These are phyloP conservation scores for Daboia siamensis DNA, from an alignment of 2,113 vertebrate genomes.

Conservation along the genomic window DNA sequence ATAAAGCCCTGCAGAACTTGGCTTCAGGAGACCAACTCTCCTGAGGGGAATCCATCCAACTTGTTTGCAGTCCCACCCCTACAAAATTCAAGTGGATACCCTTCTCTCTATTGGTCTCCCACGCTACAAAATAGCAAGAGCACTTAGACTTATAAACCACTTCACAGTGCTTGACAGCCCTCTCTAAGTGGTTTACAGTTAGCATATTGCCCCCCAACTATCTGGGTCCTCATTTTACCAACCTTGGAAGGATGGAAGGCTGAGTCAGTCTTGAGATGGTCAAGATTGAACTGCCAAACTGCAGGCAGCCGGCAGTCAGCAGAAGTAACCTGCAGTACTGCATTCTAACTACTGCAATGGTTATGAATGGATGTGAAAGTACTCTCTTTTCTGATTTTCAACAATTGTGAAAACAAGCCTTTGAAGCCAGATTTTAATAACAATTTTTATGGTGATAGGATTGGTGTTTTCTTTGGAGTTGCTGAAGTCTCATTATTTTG, in stretches of 20 bases:
- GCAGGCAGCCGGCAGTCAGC: no score
- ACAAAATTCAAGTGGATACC: no score
- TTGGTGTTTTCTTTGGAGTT: background rate
- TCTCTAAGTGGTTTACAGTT: no score
- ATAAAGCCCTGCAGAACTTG: background rate
- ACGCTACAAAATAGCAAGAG: background rate
- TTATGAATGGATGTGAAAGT: background rate
- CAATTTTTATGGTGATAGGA: background rate
- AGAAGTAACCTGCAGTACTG: no score
- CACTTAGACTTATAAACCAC: no score
- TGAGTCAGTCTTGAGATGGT: no score
- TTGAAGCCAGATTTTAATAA: background rate
- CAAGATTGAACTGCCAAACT: no score
- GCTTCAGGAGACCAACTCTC: background rate
- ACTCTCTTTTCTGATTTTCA: background rate
- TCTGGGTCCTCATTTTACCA: no score
- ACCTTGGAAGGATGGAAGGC: no score
- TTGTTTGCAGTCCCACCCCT: background rate
- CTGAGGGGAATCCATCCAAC: background rate
- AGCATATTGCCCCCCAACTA: no score
- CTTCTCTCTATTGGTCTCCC: background rate
- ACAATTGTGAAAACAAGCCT: background rate
- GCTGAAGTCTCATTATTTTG: background rate
- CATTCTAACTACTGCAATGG: no score
- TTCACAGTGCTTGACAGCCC: no score